Conservation (phyloP, 2,888 invertebrate species). For the Scrobipalpa atriplicella region DNA sequence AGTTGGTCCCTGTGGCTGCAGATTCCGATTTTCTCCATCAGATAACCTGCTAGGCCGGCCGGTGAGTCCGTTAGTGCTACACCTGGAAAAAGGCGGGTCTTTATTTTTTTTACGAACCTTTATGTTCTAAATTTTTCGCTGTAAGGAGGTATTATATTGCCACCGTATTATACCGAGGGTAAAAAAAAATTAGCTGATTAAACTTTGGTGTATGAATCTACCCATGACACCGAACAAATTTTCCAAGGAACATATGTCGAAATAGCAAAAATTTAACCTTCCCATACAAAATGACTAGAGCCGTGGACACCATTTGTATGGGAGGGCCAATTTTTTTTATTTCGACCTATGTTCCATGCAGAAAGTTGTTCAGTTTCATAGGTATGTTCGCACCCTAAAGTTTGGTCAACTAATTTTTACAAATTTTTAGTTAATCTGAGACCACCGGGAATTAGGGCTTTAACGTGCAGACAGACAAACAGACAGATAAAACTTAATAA, state of each 20-base stretch:
- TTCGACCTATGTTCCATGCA: too few relatives aligned
- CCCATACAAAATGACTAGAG: too few relatives aligned
- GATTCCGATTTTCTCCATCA: slow-evolving; percentile 92
- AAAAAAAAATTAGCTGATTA: too few relatives aligned
- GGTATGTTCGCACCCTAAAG: neutral
- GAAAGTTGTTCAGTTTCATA: neutral
- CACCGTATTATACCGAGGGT: too few relatives aligned
- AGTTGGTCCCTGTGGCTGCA: slow-evolving; percentile 85
- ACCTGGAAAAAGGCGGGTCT: slow-evolving; percentile 71
- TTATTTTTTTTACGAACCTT: too few relatives aligned
- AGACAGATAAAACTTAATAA: neutral
- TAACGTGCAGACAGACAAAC: too few relatives aligned
- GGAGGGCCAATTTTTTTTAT: too few relatives aligned
- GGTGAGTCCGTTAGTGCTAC: slow-evolving; percentile 89
- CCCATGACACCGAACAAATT: neutral
- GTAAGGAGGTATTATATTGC: too few relatives aligned
- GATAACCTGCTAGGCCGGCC: slow-evolving; percentile 92
- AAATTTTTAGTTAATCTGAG: neutral
- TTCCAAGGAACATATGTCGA: neutral
- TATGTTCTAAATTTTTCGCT: too few relatives aligned
- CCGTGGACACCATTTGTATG: too few relatives aligned
- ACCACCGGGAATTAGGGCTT: neutral
- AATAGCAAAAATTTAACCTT: neutral
- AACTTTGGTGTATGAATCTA: too few relatives aligned
- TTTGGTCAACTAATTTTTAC: too few relatives aligned